phyloP scores from a whole-genome alignment of 2,113 vertebrate species.

The Tricholaema leucomelas region DNA sequence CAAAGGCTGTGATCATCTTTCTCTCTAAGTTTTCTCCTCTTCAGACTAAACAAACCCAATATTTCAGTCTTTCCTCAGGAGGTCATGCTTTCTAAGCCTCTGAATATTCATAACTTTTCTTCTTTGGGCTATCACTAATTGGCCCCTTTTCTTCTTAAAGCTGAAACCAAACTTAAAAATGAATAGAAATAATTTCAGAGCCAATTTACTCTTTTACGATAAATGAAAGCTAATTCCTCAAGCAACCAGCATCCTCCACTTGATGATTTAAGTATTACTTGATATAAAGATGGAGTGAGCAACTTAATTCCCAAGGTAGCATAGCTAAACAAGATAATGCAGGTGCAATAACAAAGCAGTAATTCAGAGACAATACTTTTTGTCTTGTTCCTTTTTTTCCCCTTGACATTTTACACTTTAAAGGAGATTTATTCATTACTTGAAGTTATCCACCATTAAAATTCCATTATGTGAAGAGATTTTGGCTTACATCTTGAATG shows the following conservation, averaged over 20 bases:
- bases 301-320: not conserved
- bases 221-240: not conserved
- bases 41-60: not conserved
- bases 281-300: not conserved
- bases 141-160: not conserved
- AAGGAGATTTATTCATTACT: not conserved
- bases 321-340: not conserved
- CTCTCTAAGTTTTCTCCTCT: not conserved
- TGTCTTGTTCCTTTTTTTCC: not conserved
- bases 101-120: conserved; percentile 50
- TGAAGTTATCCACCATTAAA: not conserved
- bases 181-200: not conserved
- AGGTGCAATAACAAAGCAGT: not conserved
- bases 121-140: conserved; percentile 51
- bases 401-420: not conserved
- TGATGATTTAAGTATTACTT: not conserved
- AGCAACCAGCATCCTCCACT: not conserved
- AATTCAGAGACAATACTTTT: not conserved
- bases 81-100: not conserved
- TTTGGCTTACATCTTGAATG: not conserved
- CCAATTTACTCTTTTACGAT: not conserved
- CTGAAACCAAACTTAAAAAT: not conserved
- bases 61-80: conserved; percentile 31
- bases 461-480: not conserved
- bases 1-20: not conserved